Percentiles rank a stretch among this genome's conserved stretches.
Conservation (phyloP, 2,888 invertebrate genomes). For the Copidosoma aretas region DNA sequence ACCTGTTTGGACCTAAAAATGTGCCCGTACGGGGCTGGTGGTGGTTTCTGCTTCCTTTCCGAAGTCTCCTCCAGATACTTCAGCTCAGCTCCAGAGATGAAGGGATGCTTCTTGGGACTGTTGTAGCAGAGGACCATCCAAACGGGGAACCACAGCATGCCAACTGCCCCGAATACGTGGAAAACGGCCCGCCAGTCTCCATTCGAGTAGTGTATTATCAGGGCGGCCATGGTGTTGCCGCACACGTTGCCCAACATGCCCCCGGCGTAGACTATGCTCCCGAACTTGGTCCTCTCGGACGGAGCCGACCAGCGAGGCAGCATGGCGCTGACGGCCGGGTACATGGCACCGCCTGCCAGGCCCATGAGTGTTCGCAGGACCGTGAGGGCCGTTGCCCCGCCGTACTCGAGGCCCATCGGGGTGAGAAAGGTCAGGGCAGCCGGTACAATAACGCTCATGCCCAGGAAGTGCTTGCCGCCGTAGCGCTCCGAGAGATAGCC, state of each 20-base stretch:
- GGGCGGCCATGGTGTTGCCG: constrained; percentile 69
- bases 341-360: constrained; percentile 80
- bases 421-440: constrained; percentile 79
- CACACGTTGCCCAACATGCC: constrained; percentile 59
- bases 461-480: constrained; percentile 82
- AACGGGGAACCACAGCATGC: constrained; percentile 74
- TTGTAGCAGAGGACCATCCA: constrained; percentile 64
- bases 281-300: constrained; percentile 59
- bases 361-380: constrained; percentile 76
- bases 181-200: constrained; percentile 77
- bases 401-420: constrained; percentile 71
- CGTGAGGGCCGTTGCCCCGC: constrained; percentile 73
- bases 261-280: constrained; percentile 27
- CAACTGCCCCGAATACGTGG: constrained; percentile 76
- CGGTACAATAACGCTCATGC: constrained; percentile 78
- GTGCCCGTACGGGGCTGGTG: constrained; percentile 32
- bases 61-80: constrained; percentile 45
- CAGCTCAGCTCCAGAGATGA: constrained; percentile 50
- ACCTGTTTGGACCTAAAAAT: constrained; percentile 67
- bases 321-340: constrained; percentile 78
- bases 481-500: constrained; percentile 78
- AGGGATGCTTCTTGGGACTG: constrained; percentile 52
- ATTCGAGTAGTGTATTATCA: constrained; percentile 68
- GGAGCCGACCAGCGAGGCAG: constrained; percentile 80
- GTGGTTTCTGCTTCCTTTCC: constrained; percentile 38